Conservation (phyloP, 2,113 vertebrate genomes). For the Macquaria ambigua region DNA sequence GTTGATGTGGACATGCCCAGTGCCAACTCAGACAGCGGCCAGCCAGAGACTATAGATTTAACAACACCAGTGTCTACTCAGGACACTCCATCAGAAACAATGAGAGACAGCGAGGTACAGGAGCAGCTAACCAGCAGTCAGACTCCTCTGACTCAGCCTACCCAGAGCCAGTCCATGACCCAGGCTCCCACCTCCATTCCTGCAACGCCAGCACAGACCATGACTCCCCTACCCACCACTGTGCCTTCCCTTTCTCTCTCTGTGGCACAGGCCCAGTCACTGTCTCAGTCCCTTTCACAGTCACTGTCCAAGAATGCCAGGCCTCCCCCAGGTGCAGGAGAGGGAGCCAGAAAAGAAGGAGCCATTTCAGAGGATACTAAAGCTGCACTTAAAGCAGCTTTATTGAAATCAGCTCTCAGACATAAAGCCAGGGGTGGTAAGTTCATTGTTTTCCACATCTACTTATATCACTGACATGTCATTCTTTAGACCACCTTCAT, state of each 20-base stretch:
- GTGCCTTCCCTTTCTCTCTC: conserved; percentile 81
- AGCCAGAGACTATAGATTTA: conserved; percentile 89
- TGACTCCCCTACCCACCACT: conserved; percentile 61
- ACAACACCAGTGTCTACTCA: conserved; percentile 84
- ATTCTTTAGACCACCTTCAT: background rate
- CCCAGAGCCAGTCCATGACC: conserved; percentile 64
- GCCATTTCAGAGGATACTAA: conserved; percentile 96
- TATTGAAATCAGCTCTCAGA: conserved; percentile 91
- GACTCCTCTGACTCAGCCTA: conserved; percentile 44
- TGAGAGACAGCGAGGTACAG: conserved; percentile 69
- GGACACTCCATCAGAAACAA: conserved; percentile 67
- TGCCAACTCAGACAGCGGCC: conserved; percentile 87
- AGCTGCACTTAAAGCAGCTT: conserved; percentile 91
- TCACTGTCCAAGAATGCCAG: conserved; percentile 79
- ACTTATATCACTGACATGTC: background rate
- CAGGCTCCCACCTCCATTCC: conserved; percentile 56
- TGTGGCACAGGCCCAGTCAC: conserved; percentile 80
- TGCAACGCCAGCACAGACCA: conserved; percentile 55
- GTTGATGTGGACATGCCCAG: conserved; percentile 94
- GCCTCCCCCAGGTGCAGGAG: conserved; percentile 73
- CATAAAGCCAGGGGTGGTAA: conserved; percentile 91
- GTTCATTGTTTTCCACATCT: conserved; percentile 17
- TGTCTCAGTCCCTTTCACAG: conserved; percentile 83
- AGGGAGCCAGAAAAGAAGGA: conserved; percentile 87
- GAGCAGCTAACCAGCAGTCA: conserved; percentile 59